phyloP scores from a whole-genome alignment of 2,888 invertebrate species.

The Nomada lathburiana region DNA sequence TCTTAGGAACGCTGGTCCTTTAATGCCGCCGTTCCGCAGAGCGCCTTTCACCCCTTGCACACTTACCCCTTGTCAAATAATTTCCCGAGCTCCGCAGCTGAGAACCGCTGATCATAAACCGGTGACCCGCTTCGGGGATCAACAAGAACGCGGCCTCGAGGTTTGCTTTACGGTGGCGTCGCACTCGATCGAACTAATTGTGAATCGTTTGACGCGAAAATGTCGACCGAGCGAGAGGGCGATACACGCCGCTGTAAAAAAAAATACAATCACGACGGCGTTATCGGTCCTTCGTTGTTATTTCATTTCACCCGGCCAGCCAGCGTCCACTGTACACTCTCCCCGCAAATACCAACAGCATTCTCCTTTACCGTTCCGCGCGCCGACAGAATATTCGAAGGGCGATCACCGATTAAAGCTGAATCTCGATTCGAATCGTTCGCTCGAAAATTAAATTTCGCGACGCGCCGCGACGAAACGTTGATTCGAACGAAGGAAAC shows the following conservation, averaged over 20 bases:
- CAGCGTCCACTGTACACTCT: not conserved
- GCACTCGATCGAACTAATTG: conserved; percentile 21
- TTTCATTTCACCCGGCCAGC: conserved; percentile 21
- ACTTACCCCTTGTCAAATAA: too few relatives aligned
- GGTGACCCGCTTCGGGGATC: conserved; percentile 2
- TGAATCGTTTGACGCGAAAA: conserved; percentile 23
- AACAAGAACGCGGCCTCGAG: not conserved
- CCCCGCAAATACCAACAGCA: not conserved
- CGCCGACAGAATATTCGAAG: too few relatives aligned
- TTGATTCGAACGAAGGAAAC: too few relatives aligned
- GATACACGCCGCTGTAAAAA: conserved; percentile 18
- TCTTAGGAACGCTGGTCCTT: too few relatives aligned
- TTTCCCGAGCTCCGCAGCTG: not conserved
- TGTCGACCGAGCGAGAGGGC: not conserved
- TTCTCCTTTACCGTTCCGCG: not conserved
- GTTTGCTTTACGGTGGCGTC: not conserved
- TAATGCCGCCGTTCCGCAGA: too few relatives aligned
- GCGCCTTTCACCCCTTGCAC: too few relatives aligned
- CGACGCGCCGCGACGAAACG: too few relatives aligned
- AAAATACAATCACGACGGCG: conserved; percentile 21
- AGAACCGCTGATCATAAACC: not conserved
- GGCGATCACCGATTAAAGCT: too few relatives aligned
- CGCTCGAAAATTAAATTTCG: too few relatives aligned
- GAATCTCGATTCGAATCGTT: too few relatives aligned
- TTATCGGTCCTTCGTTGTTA: conserved; percentile 19